These are phyloP conservation scores for Asteroscopus sphinx DNA, from an alignment of 2,888 invertebrate genomes.

Conservation along the genomic window DNA sequence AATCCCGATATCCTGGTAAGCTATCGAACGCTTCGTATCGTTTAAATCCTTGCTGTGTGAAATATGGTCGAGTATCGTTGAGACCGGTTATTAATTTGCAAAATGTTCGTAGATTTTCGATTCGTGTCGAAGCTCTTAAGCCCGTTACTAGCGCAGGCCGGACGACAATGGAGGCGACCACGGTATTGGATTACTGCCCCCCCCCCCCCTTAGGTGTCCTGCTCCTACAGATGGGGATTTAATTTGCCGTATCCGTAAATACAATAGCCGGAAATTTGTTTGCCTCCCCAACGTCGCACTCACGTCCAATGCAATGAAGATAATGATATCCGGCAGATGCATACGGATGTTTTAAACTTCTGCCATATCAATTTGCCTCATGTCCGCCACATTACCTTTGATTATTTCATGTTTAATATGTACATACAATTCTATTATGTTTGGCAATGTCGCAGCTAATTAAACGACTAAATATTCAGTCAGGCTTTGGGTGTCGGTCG, in stretches of 20 bases:
- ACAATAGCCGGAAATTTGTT: slow-evolving; percentile 81
- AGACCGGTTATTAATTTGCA: slow-evolving; percentile 83
- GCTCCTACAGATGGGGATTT: slow-evolving; percentile 82
- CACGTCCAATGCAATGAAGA: slow-evolving; percentile 65
- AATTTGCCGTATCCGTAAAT: slow-evolving; percentile 84
- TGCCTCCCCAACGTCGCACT: slow-evolving; percentile 62
- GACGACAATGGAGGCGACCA: slow-evolving; percentile 79
- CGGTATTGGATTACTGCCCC: slow-evolving; percentile 79
- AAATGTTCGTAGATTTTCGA: slow-evolving; percentile 74
- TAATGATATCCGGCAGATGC: slow-evolving; percentile 40
- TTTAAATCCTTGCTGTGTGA: slow-evolving; percentile 38
- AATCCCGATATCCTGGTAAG: slow-evolving; percentile 20
- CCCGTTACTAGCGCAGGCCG: slow-evolving; percentile 73
- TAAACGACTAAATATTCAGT: slow-evolving; percentile 56
- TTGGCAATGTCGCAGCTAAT: slow-evolving; percentile 44
- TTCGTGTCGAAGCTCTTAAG: slow-evolving; percentile 77
- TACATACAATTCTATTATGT: slow-evolving; percentile 8
- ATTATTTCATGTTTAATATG: slow-evolving; percentile 7
- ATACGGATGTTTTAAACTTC: slow-evolving; percentile 28
- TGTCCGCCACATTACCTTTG: slow-evolving; percentile 5
- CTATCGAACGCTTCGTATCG: slow-evolving; percentile 26
- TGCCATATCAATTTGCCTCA: neutral
- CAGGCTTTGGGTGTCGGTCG: slow-evolving; percentile 55
- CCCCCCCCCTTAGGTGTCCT: slow-evolving; percentile 69
- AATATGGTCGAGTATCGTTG: slow-evolving; percentile 55